Conservation (phyloP, 2,797 vertebrate genomes). For the Mus minutoides region DNA sequence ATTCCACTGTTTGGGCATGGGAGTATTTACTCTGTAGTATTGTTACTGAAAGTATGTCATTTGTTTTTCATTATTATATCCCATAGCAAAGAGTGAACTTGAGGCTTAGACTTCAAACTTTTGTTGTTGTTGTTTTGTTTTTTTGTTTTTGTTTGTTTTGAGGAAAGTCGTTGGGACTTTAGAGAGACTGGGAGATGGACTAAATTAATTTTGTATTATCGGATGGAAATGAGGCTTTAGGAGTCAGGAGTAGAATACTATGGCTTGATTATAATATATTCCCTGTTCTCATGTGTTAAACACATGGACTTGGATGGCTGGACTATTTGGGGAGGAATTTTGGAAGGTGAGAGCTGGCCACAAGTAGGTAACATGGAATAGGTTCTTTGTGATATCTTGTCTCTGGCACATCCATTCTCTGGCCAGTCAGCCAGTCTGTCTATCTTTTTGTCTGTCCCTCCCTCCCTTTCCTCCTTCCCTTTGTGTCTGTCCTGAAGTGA, state of each 20-base stretch:
- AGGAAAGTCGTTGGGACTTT: background rate
- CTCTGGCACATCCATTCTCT: background rate
- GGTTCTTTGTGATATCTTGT: background rate
- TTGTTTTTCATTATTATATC: background rate
- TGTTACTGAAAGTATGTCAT: background rate
- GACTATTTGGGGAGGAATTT: background rate
- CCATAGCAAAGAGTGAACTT: background rate
- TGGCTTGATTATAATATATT: background rate
- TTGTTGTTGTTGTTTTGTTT: too few species aligned
- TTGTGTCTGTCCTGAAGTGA: background rate
- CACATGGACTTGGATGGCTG: background rate
- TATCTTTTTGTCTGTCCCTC: background rate
- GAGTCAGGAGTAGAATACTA: background rate
- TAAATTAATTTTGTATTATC: background rate
- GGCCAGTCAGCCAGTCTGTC: background rate
- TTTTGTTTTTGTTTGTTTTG: background rate
- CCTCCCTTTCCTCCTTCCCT: background rate
- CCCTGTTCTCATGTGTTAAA: background rate
- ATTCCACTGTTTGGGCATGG: background rate
- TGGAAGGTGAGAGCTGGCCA: background rate
- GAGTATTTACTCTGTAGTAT: background rate
- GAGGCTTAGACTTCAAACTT: background rate
- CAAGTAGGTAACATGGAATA: background rate
- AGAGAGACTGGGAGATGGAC: background rate
- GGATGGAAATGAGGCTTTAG: background rate